Evolutionary conservation across 2,888 invertebrate genomes (phyloP), one percentile per base, ranked within the genome.

Genomic region (Nomada lathburiana): DNA sequence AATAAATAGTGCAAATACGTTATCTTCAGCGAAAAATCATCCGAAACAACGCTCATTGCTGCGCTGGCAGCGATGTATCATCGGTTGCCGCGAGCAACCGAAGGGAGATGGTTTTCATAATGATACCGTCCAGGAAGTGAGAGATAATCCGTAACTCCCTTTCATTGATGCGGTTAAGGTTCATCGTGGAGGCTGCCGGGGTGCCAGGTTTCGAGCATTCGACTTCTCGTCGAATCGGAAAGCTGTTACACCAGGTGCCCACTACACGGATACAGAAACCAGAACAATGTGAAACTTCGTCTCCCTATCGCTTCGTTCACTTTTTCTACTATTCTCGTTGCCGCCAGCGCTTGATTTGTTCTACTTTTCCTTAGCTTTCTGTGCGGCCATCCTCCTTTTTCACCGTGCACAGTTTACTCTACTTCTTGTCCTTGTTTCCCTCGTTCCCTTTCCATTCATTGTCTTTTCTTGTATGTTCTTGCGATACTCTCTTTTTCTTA

Each of bases 161-260:
- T 77, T 73, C 72, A 29, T 76, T 67, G 82, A 84, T 78, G 84
- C 87, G 86, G 83, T 83, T 82, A 75, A 72, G 82, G 83, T 83
- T 83, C 82, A 77, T 84, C 77, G 75, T 80, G 84, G 84, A 81
- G 85, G 68, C 85, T 90, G 90, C 91, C 90, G 88, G 81, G 73
- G 86, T 88, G 91, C 91, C 91, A 91, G 86, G 86, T 80, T 83
- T 59, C 83, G 83, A 89, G 86, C 85, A 87, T 90, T 90, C 90
- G 92, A 92, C 88, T 92, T 91, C 89, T 89, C 89, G 89, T 90
- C 88, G 87, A 90, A 90, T 89, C 85, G 83, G 80, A 86, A 82
- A 84, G 85, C 83, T 86, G 84, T 86, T 80, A 77, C 80, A 84
- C 80, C 88, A 79, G 90, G 90, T 84, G 89, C 89, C 86, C 86